Percentiles rank a stretch among this genome's conserved stretches.
phyloP scores from a whole-genome alignment of 2,113 vertebrate genomes.

The Psettodes erumei region DNA sequence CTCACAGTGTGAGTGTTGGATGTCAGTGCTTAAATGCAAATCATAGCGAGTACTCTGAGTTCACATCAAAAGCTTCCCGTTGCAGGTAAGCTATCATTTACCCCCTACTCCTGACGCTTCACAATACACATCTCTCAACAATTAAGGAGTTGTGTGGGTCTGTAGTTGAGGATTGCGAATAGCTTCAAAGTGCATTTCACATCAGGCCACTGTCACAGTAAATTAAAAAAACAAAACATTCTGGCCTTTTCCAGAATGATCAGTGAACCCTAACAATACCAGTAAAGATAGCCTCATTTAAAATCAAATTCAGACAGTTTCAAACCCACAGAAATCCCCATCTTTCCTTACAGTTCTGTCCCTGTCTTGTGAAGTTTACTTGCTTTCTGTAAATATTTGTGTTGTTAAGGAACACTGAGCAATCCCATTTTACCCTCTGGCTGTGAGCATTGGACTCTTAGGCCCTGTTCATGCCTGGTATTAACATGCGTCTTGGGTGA shows the following conservation, averaged over 20 bases:
- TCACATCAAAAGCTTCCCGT: constrained; percentile 72
- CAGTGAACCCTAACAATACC: neutral
- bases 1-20: constrained; percentile 16
- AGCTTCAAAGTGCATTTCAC: constrained; percentile 40
- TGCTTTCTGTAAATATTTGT: constrained; percentile 63
- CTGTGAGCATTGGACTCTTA: neutral
- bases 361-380: neutral
- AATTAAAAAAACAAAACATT: neutral
- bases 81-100: constrained; percentile 56
- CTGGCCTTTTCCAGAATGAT: no score
- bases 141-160: constrained; percentile 41
- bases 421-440: constrained; percentile 21
- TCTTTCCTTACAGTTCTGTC: constrained; percentile 12
- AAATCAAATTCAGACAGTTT: neutral
- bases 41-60: constrained; percentile 29
- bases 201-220: neutral
- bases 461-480: no score
- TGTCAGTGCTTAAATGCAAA: constrained; percentile 59
- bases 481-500: no score
- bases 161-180: constrained; percentile 24
- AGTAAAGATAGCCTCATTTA: neutral
- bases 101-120: constrained; percentile 7
- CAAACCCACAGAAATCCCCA: neutral
- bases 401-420: constrained; percentile 38
- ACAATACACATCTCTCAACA: constrained; percentile 67